These are phyloP conservation scores for Drosophila kepulauana DNA, from an alignment of 1,140 invertebrate species.

Conservation along the genomic window DNA sequence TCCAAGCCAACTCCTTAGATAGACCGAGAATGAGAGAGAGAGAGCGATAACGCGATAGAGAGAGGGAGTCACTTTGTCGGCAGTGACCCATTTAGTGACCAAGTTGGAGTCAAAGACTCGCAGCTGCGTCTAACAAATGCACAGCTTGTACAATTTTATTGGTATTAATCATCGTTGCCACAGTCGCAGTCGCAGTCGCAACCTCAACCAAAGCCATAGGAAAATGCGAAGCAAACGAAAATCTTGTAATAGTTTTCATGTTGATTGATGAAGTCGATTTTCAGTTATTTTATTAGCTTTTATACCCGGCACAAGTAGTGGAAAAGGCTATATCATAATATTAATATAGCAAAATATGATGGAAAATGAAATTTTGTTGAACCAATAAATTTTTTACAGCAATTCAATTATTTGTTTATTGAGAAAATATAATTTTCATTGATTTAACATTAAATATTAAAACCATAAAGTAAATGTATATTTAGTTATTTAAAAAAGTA, in stretches of 20 bases:
- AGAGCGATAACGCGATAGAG: neutral
- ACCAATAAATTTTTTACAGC: too few species aligned
- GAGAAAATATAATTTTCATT: too few species aligned
- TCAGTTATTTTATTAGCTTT: slow-evolving; percentile 23
- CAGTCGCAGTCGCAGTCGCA: neutral
- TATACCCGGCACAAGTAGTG: neutral
- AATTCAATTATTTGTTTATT: too few species aligned
- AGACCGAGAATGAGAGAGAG: neutral
- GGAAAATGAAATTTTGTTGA: too few species aligned
- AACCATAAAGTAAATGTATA: too few species aligned
- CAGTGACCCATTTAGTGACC: slow-evolving; percentile 66
- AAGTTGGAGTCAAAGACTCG: neutral
- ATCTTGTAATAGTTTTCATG: slow-evolving; percentile 43
- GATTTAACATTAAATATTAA: too few species aligned
- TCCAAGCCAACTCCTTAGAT: slow-evolving; percentile 37
- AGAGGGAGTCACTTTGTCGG: slow-evolving; percentile 18
- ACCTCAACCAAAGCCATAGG: neutral
- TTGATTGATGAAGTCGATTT: slow-evolving; percentile 75
- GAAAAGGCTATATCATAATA: neutral
- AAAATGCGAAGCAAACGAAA: slow-evolving; percentile 9
- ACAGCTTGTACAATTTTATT: slow-evolving; percentile 70
- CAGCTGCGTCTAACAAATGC: slow-evolving; percentile 50
- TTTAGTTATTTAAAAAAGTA: too few species aligned
- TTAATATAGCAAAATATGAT: too few species aligned
- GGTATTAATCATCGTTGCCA: slow-evolving; percentile 75